Percentiles rank a stretch among this genome's conserved stretches.
phyloP scores from a whole-genome alignment of 2,113 vertebrate genomes.

The Clarias magur region DNA sequence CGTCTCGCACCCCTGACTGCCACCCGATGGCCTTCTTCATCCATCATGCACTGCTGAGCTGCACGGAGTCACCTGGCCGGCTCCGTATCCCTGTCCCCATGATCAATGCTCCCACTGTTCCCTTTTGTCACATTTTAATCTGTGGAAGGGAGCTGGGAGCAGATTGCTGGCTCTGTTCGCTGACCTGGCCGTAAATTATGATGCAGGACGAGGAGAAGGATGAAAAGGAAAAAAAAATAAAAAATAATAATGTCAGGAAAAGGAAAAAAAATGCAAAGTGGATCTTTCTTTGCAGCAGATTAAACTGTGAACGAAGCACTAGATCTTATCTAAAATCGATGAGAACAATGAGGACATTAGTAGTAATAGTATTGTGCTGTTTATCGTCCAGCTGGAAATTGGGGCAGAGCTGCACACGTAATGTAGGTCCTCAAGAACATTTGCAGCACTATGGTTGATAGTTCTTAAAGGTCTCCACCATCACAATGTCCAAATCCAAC shows the following conservation, averaged over 20 bases:
- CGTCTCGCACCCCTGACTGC: slow-evolving; percentile 16
- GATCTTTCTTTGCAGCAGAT: slow-evolving; percentile 20
- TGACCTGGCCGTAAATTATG: slow-evolving; percentile 38
- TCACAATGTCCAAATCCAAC: neutral
- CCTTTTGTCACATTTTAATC: slow-evolving; percentile 58
- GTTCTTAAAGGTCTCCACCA: neutral
- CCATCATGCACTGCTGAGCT: slow-evolving; percentile 26
- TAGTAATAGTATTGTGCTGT: neutral
- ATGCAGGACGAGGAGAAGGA: neutral
- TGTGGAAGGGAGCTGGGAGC: slow-evolving; percentile 26
- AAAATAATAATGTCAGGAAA: neutral
- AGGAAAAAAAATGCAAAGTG: neutral
- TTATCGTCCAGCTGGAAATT: neutral
- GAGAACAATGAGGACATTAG: neutral
- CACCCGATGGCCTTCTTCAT: slow-evolving; percentile 35
- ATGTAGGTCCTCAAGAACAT: neutral
- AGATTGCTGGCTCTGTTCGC: slow-evolving; percentile 34
- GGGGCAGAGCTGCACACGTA: neutral
- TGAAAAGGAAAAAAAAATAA: neutral
- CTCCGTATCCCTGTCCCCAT: slow-evolving; percentile 43
- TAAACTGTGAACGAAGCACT: slow-evolving; percentile 8
- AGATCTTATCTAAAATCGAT: slow-evolving; percentile 9
- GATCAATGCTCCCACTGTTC: slow-evolving; percentile 49
- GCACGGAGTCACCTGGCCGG: slow-evolving; percentile 3
- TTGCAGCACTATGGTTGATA: too few relatives aligned